A percentile compares a stretch with the other conserved stretches of the same genome.
Evolutionary conservation across 2,113 vertebrate genomes (phyloP).

Genomic region (Serilophus lunatus): DNA sequence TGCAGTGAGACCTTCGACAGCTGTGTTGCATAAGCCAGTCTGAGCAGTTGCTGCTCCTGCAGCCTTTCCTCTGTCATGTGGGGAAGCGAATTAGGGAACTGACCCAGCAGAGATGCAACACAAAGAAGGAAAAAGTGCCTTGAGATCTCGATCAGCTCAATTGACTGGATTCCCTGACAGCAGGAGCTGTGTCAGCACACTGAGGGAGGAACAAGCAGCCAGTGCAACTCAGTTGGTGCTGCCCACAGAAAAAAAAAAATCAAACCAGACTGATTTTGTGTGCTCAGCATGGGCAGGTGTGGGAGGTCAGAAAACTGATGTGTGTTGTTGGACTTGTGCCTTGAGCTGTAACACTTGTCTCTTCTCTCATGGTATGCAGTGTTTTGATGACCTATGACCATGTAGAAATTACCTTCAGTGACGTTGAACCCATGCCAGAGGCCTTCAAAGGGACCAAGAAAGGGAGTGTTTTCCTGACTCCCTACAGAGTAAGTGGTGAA

Average conservation of each 20-base stretch:
- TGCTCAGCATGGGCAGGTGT: background rate
- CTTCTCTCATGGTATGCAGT: constrained; percentile 11
- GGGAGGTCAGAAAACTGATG: background rate
- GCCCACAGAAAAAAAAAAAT: background rate
- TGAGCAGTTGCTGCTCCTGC: background rate
- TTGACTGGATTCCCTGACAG: background rate
- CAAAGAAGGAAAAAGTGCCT: background rate
- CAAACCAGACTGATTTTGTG: background rate
- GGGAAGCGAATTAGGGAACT: background rate
- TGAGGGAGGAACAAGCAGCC: background rate
- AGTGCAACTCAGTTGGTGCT: background rate
- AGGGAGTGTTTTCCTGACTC: constrained; percentile 90
- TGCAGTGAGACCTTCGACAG: background rate
- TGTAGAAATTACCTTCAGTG: constrained; percentile 89
- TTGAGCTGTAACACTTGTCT: background rate
- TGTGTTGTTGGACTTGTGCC: background rate
- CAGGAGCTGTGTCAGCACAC: background rate
- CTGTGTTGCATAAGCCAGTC: background rate
- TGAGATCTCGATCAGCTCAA: background rate
- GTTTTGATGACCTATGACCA: constrained; percentile 91
- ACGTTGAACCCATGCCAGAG: constrained; percentile 85
- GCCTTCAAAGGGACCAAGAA: constrained; percentile 94
- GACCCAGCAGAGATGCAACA: background rate
- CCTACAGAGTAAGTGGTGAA: constrained; percentile 85
- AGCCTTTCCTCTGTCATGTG: background rate